Base-by-base conservation (phyloP, 1,140 invertebrate genomes). In the Tenebrio molitor region DNA sequence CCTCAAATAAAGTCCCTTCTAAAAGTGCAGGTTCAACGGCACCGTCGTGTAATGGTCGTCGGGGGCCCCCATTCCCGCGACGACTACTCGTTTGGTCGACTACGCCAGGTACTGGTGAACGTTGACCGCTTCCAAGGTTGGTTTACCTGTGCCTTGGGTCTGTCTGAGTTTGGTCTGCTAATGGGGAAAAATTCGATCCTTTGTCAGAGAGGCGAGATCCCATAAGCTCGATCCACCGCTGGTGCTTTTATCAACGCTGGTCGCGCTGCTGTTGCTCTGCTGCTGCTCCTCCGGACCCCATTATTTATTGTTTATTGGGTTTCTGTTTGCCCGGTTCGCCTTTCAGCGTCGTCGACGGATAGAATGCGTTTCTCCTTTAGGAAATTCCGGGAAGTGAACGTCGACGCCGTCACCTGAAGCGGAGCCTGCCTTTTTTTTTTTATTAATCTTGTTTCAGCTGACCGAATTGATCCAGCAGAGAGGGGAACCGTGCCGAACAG, bases 91-190 rank as follows among this genome's bases (percentile, higher is more conserved):
- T 25, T 19, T 66, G 64, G 64, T 66, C 36, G 64, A 66, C 64
- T 66, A 25, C 42, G 17, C 36, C 42, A 65, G 63, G 34, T 65
- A 44, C 17, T 66, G 53, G 63, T 72, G 71, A 66, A 72, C 71
- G 71, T 64, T 72, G 71, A 72, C 71, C 71, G 71, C 64, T 67
- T 50, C 71, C 71, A 72, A 72, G 71, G 71, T 72, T 72, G 71
- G 64, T 72, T 67, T 72, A 72, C 71, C 71, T 72, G 71, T 46
- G 50, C 63, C 70, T 66, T 50, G 71, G 62, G 71, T 58, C 50
- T 63, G 71, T 72, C 71, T 72, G 71, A 58, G 42, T 72, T 68
- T 39, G 63, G 71, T 72, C 71, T 72, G 71, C 71, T 67, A 34
- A 41, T 34, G 29, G 66, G 66, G 46, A 69, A 53, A 69, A 69